A percentile compares a stretch with the other conserved stretches of the same genome.
Evolutionary conservation across 2,888 invertebrate genomes (phyloP).

Genomic region (Oscheius sp.): DNA sequence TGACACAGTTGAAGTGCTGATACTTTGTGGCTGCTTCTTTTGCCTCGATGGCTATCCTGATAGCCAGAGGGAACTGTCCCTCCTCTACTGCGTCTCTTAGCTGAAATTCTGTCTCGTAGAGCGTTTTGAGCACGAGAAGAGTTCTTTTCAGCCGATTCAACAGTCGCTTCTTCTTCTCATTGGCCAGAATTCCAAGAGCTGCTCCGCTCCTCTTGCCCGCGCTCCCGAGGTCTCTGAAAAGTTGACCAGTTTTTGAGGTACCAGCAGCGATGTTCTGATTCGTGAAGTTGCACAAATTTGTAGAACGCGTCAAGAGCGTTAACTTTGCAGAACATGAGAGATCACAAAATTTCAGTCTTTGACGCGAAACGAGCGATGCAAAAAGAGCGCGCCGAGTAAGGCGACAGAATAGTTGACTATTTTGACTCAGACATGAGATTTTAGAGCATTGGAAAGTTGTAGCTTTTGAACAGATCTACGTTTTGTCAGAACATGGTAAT

Average conservation of each 20-base stretch:
- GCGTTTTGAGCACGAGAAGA: conserved; percentile 84
- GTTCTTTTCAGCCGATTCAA: conserved; percentile 85
- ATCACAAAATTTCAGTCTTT: too few relatives aligned
- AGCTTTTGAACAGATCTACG: too few relatives aligned
- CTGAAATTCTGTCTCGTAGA: conserved; percentile 74
- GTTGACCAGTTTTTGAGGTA: background rate
- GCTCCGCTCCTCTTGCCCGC: conserved; percentile 73
- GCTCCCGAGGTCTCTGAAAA: conserved; percentile 80
- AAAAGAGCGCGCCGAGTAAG: too few relatives aligned
- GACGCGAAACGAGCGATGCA: too few relatives aligned
- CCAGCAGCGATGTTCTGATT: background rate
- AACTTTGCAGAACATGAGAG: too few relatives aligned
- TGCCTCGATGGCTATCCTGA: conserved; percentile 61
- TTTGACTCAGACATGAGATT: too few relatives aligned
- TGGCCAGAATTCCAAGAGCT: conserved; percentile 86
- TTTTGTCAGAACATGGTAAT: too few relatives aligned
- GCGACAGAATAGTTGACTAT: too few relatives aligned
- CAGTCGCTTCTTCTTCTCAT: conserved; percentile 88
- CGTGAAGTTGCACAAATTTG: too few relatives aligned
- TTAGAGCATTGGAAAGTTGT: background rate
- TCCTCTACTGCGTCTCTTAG: conserved; percentile 63
- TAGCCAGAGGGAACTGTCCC: conserved; percentile 66
- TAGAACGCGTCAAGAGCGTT: too few relatives aligned
- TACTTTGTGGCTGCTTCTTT: conserved; percentile 54
- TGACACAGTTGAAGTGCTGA: conserved; percentile 57